Base-by-base conservation (phyloP, 2,888 invertebrate species). In the Chrysina gloriosa region DNA sequence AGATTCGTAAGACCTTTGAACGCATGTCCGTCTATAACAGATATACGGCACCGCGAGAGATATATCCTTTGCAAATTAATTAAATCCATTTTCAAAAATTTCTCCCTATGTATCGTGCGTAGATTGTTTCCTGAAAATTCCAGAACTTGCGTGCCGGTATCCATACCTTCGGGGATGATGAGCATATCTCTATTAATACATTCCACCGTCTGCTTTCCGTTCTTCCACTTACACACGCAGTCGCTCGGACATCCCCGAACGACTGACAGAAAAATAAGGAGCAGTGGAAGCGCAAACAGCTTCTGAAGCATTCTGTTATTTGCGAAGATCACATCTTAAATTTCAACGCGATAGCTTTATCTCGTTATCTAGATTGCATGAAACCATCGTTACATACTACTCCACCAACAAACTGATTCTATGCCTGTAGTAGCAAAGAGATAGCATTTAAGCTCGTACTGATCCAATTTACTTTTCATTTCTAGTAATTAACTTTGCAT, bases 181-280 rank as follows among this genome's bases (percentile, higher is more conserved):
- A 91, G 88, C 64, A 96, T 85, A 64, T 89, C 90, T 79, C 92
- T 91, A 71, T 92, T 90, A 56, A 91, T 88, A 83, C 96, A 96
- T 82, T 96, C 95, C 56, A 94, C 95, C 73, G 93, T 93, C 80
- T 95, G 92, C 80, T 96, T 96, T 52, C 96, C 96, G 79, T 92
- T 92, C 83, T 95, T 95, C 96, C 96, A 96, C 82, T 94, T 95
- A 86, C 96, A 96, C 67, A 89, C 86, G 83, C 96, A 96, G 73
- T 89, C 88, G 31, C 88, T 84, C 23, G 95, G 95, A 80, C 95
- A 95, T 11, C 36, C 65, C 21, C n/a, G 48, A 29, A 61, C 54
- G 27, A 65, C 27, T 39, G 36, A 52, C 16, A 25, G 39, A 14
- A 63, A 48, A 48, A 58, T 58, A 39, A 61, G 56, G 25, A 42